phyloP scores from a whole-genome alignment of 2,888 invertebrate genomes.

The Macaria liturata region DNA sequence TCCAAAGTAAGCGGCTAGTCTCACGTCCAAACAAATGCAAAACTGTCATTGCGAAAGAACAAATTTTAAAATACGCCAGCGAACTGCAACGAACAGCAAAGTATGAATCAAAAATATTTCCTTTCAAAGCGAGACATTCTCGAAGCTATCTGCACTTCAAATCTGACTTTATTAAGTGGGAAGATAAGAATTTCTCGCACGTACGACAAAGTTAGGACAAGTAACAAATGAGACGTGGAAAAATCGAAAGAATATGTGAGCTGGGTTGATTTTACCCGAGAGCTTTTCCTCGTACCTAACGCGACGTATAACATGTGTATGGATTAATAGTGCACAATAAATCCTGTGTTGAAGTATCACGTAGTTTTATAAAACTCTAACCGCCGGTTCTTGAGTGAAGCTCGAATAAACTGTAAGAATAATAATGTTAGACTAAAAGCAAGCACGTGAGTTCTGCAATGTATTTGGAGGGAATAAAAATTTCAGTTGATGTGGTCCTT shows the following conservation, averaged over 20 bases:
- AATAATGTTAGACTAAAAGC: not conserved
- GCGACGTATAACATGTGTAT: constrained; percentile 50
- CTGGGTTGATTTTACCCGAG: constrained; percentile 65
- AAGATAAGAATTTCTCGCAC: constrained; percentile 61
- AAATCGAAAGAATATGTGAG: constrained; percentile 73
- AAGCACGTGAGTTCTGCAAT: not conserved
- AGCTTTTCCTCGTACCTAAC: constrained; percentile 46
- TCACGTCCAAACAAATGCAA: constrained; percentile 13
- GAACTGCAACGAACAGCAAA: constrained; percentile 29
- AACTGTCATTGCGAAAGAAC: constrained; percentile 17
- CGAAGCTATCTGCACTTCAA: constrained; percentile 44
- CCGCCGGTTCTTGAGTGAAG: not conserved
- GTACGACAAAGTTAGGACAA: constrained; percentile 62
- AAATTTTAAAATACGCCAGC: constrained; percentile 25
- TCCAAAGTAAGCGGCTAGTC: not conserved
- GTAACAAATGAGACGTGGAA: constrained; percentile 75
- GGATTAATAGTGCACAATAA: constrained; percentile 61
- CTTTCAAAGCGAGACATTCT: constrained; percentile 23
- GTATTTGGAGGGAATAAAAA: too few relatives aligned
- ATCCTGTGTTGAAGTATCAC: constrained; percentile 45
- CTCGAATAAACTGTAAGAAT: not conserved
- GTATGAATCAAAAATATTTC: constrained; percentile 30
- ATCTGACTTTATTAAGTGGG: constrained; percentile 53
- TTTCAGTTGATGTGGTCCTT: not conserved
- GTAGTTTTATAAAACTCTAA: constrained; percentile 22